These are phyloP conservation scores for Biston betularia DNA, from an alignment of 2,888 invertebrate genomes.

Conservation along the genomic window DNA sequence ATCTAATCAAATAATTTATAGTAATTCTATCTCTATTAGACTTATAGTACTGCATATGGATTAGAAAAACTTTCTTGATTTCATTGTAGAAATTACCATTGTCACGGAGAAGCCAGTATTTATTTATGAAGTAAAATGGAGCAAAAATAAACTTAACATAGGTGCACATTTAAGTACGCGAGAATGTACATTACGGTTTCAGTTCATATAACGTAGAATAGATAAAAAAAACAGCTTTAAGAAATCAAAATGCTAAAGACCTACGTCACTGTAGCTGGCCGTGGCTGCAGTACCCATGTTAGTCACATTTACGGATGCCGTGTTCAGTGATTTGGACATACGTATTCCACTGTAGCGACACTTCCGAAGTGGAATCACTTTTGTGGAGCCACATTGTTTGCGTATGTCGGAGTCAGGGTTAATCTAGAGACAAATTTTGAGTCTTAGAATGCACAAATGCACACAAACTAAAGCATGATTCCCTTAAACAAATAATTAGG, in stretches of 20 bases:
- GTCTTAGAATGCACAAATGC: not conserved
- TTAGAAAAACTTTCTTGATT: too few relatives aligned
- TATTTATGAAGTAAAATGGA: too few relatives aligned
- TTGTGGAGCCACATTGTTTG: not conserved
- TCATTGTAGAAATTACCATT: too few relatives aligned
- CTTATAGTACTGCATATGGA: too few relatives aligned
- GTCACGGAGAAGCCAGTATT: too few relatives aligned
- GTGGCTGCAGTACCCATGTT: constrained; percentile 2
- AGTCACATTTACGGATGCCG: not conserved
- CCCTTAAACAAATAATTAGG: too few relatives aligned
- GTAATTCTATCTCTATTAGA: too few relatives aligned
- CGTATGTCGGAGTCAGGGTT: not conserved
- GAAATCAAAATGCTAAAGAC: constrained; percentile 2
- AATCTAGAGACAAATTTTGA: constrained; percentile 7
- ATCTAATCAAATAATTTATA: too few relatives aligned
- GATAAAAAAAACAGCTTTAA: not conserved
- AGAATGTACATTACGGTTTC: not conserved
- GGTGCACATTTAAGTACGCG: too few relatives aligned
- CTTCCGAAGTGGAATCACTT: not conserved
- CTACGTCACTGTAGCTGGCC: constrained; percentile 2
- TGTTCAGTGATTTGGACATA: not conserved
- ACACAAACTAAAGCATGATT: not conserved
- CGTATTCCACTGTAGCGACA: constrained; percentile 1
- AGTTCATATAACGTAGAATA: not conserved
- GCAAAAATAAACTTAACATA: too few relatives aligned